Base-by-base conservation (phyloP, 2,113 vertebrate genomes). In the Taxidea taxus region DNA sequence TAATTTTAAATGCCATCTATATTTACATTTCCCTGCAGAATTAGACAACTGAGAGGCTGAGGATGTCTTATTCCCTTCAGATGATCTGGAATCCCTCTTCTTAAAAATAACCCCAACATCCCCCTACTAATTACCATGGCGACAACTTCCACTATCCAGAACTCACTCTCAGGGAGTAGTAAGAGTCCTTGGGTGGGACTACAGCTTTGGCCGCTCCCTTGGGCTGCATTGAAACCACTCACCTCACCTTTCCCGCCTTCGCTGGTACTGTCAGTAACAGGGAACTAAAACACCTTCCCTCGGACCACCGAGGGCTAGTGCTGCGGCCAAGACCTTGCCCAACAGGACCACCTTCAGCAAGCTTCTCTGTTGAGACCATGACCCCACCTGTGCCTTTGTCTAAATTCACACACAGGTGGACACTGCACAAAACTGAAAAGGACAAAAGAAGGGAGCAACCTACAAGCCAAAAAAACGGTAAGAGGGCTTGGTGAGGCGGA, bases 51-150 rank as follows among this genome's bases (percentile, higher is more conserved):
- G 42, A 39, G 74, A 70, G 25, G 27, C 16, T 78, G 66, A 83
- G 37, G 68, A 47, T 27, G 7, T 47, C 68, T 68, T 60, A 80
- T 31, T 89, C 91, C 89, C 78, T 89, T 83, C 31, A 27, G 11
- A 93, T 74, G 42, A 91, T 75, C 42, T 81, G 90, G 68, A 86
- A 84, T 62, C 29, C 82, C 21, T 95, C 56, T 96, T 93, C 39
- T 94, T 68, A 78, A 93, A 90, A 84, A 44, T 15, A 31, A 21
- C 70, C 58, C 86, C n/a, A 54, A 21, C 20, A 62, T 82, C 78
- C 27, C 27, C 51, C 83, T 42, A 39, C 31, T 9, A 60, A 66
- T 66, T 51, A 47, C 47, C 42, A 75, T 94, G 58, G 58, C 29
- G 91, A 94, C 42, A 54, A 42, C 3, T 49, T 88, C 34, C 27